Conservation (phyloP, 2,797 vertebrate genomes). For the Hydrophis major region DNA sequence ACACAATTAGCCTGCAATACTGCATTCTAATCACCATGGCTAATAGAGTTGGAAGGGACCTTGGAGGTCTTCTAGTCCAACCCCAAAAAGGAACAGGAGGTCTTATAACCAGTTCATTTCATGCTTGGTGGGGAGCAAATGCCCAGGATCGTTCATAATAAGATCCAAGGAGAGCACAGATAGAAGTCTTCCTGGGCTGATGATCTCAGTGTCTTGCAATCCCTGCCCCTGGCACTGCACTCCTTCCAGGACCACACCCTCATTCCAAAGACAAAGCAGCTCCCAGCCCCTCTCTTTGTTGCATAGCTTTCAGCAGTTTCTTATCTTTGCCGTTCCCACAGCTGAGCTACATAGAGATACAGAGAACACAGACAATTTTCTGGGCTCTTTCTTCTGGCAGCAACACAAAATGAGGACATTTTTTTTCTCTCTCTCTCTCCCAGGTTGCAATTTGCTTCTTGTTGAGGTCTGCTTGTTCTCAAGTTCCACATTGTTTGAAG, state of each 20-base stretch:
- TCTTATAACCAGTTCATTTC: neutral
- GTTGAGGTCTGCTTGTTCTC: constrained; percentile 1
- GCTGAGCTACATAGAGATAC: constrained; percentile 20
- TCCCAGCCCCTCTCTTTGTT: constrained; percentile 25
- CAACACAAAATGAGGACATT: neutral
- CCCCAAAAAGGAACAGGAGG: neutral
- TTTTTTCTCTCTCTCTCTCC: neutral
- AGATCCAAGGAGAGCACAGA: neutral
- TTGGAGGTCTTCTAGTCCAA: neutral
- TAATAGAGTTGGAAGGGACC: neutral
- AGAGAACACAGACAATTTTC: neutral
- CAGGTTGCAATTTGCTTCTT: constrained; percentile 23
- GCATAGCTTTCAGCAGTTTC: neutral
- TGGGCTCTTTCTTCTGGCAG: neutral
- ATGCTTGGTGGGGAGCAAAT: neutral
- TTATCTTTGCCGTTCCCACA: neutral
- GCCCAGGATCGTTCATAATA: neutral
- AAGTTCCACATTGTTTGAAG: neutral
- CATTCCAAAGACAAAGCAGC: constrained; percentile 18
- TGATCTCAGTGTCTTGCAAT: constrained; percentile 19
- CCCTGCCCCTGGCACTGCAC: constrained; percentile 12
- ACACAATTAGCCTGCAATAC: neutral
- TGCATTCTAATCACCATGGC: neutral
- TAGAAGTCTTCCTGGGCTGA: neutral
- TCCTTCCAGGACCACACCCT: constrained; percentile 16